Evolutionary conservation across 2,888 invertebrate species (phyloP), one percentile per base, ranked within the genome.

Genomic region (Harpalus rufipes): DNA sequence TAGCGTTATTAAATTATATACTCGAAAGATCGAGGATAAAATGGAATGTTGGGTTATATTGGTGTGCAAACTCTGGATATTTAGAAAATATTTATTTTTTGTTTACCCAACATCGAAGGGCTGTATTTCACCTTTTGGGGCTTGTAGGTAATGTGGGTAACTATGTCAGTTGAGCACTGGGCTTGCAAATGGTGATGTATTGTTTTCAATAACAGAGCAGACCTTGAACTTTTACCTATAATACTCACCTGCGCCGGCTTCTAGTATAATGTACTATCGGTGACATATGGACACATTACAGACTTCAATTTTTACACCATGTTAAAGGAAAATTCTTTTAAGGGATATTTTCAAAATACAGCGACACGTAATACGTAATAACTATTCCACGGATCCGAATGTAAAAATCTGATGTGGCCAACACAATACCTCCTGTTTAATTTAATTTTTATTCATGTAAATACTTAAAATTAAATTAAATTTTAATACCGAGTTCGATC

Each of bases 201-300:
- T 79, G 79, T 79, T 59, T 79, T 59, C 79, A 58, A 79, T 79
- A 79, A 59, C 79, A 59, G 21, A n/a, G 59, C 14, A 59, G 32
- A 14, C 79, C 79, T 79, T 79, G 79, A 79, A 79, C 76, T 76
- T 56, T 79, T 59, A 79, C 79, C 79, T 59, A 59, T 79, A 59
- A 59, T 79, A 58, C 59, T 79, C 79, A 79, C 79, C 79, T 79
- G 79, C 56, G 58, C 21, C 79, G n/a, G 21, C 44, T 21, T 76
- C 76, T 76, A 76, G 56, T 76, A 51, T 21, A 21, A 21, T 79
- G 59, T 79, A 59, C 32, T 56, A 79, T 59, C 39, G 16, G 79
- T 76, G 51, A 76, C 79, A 79, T 56, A 79, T 59, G 79, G 79
- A 59, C 79, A 16, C 76, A 76, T 56, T 76, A 21, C 56, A n/a